Evolutionary conservation across 2,888 invertebrate species (phyloP).

Genomic region (Cephus runcator): DNA sequence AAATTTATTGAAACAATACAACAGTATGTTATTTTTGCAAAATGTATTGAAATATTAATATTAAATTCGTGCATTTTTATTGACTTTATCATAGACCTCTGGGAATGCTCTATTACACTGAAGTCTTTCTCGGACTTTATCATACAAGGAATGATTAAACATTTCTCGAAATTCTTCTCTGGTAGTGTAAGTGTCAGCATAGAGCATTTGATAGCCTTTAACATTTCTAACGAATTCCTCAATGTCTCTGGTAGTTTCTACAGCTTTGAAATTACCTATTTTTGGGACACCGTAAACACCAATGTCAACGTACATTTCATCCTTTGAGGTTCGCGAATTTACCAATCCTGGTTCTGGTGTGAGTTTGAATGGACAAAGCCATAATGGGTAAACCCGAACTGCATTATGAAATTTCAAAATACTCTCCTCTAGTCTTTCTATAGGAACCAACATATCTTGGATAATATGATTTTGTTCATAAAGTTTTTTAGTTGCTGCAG

Average conservation of each 20-base stretch:
- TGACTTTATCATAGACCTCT: slow-evolving; percentile 82
- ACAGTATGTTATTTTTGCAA: neutral
- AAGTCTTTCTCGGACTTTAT: slow-evolving; percentile 71
- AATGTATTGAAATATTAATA: neutral
- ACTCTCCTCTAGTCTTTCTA: slow-evolving; percentile 71
- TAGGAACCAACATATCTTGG: slow-evolving; percentile 84
- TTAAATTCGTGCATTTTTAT: slow-evolving; percentile 53
- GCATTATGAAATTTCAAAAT: slow-evolving; percentile 75
- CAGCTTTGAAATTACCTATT: slow-evolving; percentile 71
- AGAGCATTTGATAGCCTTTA: slow-evolving; percentile 85
- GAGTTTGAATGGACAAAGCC: slow-evolving; percentile 84
- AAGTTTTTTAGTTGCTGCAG: slow-evolving; percentile 74
- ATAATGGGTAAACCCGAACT: slow-evolving; percentile 82
- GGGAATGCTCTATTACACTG: slow-evolving; percentile 80
- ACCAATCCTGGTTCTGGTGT: slow-evolving; percentile 78
- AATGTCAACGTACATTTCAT: slow-evolving; percentile 80
- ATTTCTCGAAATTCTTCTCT: slow-evolving; percentile 79
- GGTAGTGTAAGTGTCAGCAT: slow-evolving; percentile 83
- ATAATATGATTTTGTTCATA: slow-evolving; percentile 83
- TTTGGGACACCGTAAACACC: slow-evolving; percentile 84
- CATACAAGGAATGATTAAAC: slow-evolving; percentile 84
- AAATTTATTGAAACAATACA: neutral
- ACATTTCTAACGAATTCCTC: slow-evolving; percentile 78
- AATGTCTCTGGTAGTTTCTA: slow-evolving; percentile 73
- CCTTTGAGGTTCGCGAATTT: slow-evolving; percentile 66